These are phyloP conservation scores for Athalia rosae DNA, from an alignment of 2,888 invertebrate genomes.

Conservation along the genomic window DNA sequence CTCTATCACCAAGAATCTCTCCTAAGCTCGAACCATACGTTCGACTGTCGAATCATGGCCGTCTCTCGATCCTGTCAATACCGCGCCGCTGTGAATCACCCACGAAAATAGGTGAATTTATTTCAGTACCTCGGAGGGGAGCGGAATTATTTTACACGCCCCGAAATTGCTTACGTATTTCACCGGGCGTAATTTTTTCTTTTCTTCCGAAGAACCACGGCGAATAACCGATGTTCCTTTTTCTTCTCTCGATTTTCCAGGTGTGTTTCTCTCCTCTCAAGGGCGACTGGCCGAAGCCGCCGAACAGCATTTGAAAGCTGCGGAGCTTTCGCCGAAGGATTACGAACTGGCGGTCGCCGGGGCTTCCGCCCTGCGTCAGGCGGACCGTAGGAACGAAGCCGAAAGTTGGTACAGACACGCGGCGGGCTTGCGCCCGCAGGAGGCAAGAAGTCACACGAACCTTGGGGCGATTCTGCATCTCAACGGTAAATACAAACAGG, in stretches of 20 bases:
- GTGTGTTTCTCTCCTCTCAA: conserved; percentile 90
- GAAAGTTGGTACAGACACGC: conserved; percentile 91
- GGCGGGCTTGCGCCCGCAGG: conserved; percentile 78
- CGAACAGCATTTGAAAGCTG: conserved; percentile 85
- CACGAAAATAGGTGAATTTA: background rate
- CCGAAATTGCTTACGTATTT: no score
- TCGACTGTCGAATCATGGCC: conserved; percentile 9
- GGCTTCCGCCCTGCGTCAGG: conserved; percentile 90
- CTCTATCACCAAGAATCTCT: conserved; percentile 43
- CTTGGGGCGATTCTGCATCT: conserved; percentile 96
- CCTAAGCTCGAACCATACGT: conserved; percentile 34
- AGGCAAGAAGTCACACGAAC: conserved; percentile 94
- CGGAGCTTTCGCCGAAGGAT: conserved; percentile 85
- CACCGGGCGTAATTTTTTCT: no score
- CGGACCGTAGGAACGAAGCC: conserved; percentile 87
- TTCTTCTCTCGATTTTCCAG: conserved; percentile 74
- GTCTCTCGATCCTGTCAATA: conserved; percentile 28
- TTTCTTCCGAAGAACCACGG: background rate
- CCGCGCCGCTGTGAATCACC: conserved; percentile 29
- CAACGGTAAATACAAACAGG: conserved; percentile 92
- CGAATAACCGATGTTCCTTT: background rate
- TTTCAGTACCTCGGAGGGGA: background rate
- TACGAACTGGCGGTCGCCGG: conserved; percentile 91
- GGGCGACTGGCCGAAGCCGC: conserved; percentile 89
- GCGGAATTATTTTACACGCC: no score